Evolutionary conservation across 2,888 invertebrate genomes (phyloP).

Genomic region (Portevinia maculata): DNA sequence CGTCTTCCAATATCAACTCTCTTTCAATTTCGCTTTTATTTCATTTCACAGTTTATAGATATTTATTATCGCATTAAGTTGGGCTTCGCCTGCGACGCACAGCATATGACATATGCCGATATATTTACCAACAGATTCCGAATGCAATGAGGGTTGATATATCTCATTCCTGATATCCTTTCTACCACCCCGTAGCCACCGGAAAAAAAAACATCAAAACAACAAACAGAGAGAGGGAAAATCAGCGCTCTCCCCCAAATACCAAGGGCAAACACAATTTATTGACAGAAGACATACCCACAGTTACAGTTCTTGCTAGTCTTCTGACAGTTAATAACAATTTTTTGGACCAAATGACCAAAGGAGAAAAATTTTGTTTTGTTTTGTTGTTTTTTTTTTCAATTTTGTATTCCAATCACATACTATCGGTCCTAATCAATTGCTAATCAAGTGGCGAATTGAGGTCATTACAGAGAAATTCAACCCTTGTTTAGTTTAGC

Average conservation of each 20-base stretch:
- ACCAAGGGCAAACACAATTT: constrained; percentile 53
- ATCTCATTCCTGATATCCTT: constrained; percentile 10
- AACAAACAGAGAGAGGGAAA: constrained; percentile 44
- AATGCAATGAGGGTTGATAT: constrained; percentile 20
- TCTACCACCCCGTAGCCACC: constrained; percentile 15
- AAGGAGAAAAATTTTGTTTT: constrained; percentile 16
- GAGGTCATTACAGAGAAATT: constrained; percentile 58
- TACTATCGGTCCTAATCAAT: constrained; percentile 60
- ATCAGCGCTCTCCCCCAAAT: constrained; percentile 6
- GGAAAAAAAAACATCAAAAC: constrained; percentile 60
- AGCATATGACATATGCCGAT: constrained; percentile 75
- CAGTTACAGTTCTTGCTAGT: constrained; percentile 18
- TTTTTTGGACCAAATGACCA: constrained; percentile 46
- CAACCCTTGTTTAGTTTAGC: constrained; percentile 25
- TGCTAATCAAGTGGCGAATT: constrained; percentile 74
- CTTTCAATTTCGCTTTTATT: constrained; percentile 63
- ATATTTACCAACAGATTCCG: constrained; percentile 46
- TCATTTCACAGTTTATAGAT: constrained; percentile 68
- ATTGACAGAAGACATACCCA: constrained; percentile 47
- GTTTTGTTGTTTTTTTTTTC: constrained; percentile 15
- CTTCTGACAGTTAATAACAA: constrained; percentile 18
- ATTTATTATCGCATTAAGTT: constrained; percentile 75
- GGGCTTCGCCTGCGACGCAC: constrained; percentile 52
- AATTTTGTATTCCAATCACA: constrained; percentile 70
- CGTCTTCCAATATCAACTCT: constrained; percentile 4